Conservation (phyloP, 2,888 invertebrate species). For the Epistrophella euchroma region DNA sequence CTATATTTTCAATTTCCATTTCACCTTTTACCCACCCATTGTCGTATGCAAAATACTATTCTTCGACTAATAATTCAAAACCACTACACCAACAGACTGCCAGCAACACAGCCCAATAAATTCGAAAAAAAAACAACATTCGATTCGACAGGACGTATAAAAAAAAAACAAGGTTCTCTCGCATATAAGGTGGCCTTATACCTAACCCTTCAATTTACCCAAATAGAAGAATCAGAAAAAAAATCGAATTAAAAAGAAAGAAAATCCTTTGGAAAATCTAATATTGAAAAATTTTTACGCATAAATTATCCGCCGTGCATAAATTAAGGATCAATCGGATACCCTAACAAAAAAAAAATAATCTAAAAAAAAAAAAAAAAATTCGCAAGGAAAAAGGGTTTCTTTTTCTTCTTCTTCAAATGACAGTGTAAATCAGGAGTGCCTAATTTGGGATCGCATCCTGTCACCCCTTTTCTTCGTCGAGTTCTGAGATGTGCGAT, state of each 20-base stretch:
- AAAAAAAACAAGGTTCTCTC: constrained; percentile 22
- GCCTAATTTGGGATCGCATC: constrained; percentile 70
- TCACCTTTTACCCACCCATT: constrained; percentile 74
- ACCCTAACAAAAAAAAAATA: constrained; percentile 31
- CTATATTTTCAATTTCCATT: constrained; percentile 72
- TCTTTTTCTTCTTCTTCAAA: constrained; percentile 37
- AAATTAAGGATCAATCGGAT: constrained; percentile 83
- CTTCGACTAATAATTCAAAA: constrained; percentile 69
- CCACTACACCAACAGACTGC: constrained; percentile 59
- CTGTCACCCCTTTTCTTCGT: constrained; percentile 70
- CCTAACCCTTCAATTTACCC: constrained; percentile 52
- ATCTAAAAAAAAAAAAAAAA: constrained; percentile 28
- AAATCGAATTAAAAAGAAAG: constrained; percentile 66
- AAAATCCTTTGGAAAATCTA: constrained; percentile 73
- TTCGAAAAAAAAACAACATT: constrained; percentile 38
- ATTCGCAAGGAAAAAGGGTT: constrained; percentile 64
- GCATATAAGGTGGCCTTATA: not conserved
- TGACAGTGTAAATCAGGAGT: constrained; percentile 72
- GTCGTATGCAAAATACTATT: constrained; percentile 73
- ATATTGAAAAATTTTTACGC: constrained; percentile 75
- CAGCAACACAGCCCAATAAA: constrained; percentile 60
- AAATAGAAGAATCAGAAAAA: constrained; percentile 33
- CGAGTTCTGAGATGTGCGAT: constrained; percentile 64
- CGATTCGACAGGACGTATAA: constrained; percentile 55
- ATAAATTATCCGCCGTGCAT: constrained; percentile 79